These are phyloP conservation scores for Tamias sibiricus DNA, from an alignment of 2,113 vertebrate species.

Conservation along the genomic window DNA sequence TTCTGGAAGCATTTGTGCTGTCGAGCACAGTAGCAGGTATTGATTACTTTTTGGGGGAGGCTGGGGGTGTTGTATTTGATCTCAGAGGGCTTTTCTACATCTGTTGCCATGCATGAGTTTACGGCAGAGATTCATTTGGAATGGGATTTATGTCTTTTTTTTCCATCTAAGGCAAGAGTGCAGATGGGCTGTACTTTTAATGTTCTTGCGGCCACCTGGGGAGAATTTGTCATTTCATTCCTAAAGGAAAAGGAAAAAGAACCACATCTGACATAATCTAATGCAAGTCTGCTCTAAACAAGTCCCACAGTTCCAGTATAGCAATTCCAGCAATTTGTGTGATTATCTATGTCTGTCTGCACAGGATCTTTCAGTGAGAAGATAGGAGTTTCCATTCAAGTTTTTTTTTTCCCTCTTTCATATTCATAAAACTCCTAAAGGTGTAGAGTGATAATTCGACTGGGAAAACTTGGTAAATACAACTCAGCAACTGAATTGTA, in stretches of 20 bases:
- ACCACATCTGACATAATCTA: constrained; percentile 35
- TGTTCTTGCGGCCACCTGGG: constrained; percentile 60
- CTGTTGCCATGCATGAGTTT: constrained; percentile 43
- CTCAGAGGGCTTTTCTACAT: constrained; percentile 45
- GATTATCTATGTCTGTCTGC: not conserved
- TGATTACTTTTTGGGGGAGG: constrained; percentile 30
- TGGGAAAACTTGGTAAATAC: not conserved
- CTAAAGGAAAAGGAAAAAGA: constrained; percentile 44
- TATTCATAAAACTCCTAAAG: not conserved
- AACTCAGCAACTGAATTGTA: not conserved
- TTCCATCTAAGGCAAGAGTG: not conserved
- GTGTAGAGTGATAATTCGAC: not conserved
- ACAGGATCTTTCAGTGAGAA: not conserved
- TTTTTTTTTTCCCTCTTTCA: not conserved
- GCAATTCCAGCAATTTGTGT: not conserved
- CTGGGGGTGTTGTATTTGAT: not conserved
- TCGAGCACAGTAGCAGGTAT: not conserved
- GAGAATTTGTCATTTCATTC: constrained; percentile 59
- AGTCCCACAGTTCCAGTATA: not conserved
- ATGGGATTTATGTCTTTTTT: not conserved
- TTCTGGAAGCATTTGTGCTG: not conserved
- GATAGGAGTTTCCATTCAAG: not conserved
- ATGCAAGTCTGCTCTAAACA: not conserved
- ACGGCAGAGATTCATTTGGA: constrained; percentile 48
- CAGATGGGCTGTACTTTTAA: constrained; percentile 60